These are phyloP conservation scores for Echiichthys vipera DNA, from an alignment of 2,797 vertebrate genomes.

Conservation along the genomic window DNA sequence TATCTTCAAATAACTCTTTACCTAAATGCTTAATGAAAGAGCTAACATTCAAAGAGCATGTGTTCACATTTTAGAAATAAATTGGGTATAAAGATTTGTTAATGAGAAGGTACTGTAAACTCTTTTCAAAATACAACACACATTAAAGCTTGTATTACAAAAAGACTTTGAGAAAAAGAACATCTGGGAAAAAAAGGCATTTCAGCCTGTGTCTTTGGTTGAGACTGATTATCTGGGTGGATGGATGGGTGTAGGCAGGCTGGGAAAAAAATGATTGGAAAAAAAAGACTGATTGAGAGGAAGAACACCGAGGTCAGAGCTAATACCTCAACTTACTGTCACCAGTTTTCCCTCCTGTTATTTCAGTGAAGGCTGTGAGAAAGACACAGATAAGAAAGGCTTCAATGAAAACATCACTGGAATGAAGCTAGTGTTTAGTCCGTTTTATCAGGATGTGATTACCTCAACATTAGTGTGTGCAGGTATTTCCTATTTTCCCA, in stretches of 20 bases:
- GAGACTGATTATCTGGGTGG: conserved; percentile 24
- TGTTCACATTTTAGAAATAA: neutral
- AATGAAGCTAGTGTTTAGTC: conserved; percentile 24
- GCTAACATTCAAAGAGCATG: too few relatives aligned
- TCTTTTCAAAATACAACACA: neutral
- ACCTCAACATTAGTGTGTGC: neutral
- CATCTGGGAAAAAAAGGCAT: conserved; percentile 16
- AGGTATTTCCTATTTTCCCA: neutral
- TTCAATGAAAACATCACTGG: conserved; percentile 48
- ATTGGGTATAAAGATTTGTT: neutral
- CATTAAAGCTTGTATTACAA: neutral
- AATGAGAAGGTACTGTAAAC: neutral
- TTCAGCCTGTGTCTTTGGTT: neutral
- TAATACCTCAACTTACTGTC: conserved; percentile 53
- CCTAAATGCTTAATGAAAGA: neutral
- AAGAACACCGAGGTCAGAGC: conserved; percentile 62
- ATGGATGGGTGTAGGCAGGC: neutral
- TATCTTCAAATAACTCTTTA: neutral
- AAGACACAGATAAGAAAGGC: conserved; percentile 44
- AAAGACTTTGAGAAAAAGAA: conserved; percentile 4
- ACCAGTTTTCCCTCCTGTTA: conserved; percentile 42
- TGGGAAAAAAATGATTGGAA: conserved; percentile 29
- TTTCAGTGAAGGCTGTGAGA: conserved; percentile 36
- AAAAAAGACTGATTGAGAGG: conserved; percentile 42
- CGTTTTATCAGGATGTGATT: conserved; percentile 29